Evolutionary conservation across 2,888 invertebrate species (phyloP).

Genomic region (Macrophya annulata): DNA sequence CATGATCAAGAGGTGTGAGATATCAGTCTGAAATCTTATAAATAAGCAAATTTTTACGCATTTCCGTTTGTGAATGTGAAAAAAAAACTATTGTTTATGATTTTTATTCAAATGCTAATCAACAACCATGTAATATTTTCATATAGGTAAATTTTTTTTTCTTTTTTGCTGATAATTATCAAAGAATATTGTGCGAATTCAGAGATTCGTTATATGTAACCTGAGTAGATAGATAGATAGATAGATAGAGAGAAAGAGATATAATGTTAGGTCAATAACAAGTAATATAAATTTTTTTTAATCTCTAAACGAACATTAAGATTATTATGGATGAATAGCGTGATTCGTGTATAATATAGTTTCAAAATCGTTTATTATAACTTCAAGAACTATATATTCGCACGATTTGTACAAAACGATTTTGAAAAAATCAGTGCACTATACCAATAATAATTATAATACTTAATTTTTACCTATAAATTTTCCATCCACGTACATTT

Average conservation of each 20-base stretch:
- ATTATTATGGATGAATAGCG: not conserved
- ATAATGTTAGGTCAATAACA: conserved; percentile 26
- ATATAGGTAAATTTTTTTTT: not conserved
- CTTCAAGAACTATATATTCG: not conserved
- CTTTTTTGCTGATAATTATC: not conserved
- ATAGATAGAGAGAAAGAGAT: not conserved
- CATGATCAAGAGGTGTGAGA: not conserved
- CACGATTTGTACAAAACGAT: not conserved
- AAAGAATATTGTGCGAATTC: not conserved
- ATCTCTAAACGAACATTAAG: conserved; percentile 22
- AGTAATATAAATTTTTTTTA: not conserved
- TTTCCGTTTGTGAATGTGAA: not conserved
- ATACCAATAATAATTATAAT: not conserved
- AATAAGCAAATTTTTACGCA: not conserved
- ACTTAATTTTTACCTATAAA: conserved; percentile 81
- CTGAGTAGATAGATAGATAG: not conserved
- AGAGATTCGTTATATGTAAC: conserved; percentile 3
- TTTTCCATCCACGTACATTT: conserved; percentile 97
- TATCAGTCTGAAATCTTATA: not conserved
- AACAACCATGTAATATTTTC: not conserved
- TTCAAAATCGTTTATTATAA: conserved; percentile 21
- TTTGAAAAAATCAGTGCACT: not conserved
- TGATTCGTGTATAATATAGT: conserved; percentile 3
- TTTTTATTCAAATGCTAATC: not conserved
- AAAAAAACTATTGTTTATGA: not conserved